Percentiles rank a stretch among this genome's conserved stretches.
These are phyloP conservation scores for Phortica okadai DNA, from an alignment of 2,888 invertebrate genomes.

Conservation along the genomic window DNA sequence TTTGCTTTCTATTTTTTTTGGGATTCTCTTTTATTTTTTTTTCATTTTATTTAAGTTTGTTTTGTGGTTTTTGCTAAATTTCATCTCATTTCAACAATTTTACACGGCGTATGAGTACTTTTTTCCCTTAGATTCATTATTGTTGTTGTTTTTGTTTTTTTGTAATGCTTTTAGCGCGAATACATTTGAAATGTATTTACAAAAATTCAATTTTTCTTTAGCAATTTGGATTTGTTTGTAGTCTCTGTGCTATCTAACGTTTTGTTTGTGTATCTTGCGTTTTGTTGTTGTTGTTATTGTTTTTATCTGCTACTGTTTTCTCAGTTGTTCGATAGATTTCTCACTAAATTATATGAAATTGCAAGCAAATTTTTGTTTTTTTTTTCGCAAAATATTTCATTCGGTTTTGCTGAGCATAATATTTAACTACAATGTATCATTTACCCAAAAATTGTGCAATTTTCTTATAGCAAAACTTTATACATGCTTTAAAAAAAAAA, in stretches of 20 bases:
- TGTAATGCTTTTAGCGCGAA: background rate
- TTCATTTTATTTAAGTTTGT: background rate
- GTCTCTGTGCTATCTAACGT: background rate
- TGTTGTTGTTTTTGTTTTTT: background rate
- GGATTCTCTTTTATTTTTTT: background rate
- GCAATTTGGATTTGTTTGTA: background rate
- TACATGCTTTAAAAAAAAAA: too few relatives aligned
- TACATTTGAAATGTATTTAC: constrained; percentile 6
- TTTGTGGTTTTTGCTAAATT: background rate
- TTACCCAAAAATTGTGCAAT: too few relatives aligned
- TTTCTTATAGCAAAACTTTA: too few relatives aligned
- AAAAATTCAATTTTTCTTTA: background rate
- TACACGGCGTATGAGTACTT: constrained; percentile 1
- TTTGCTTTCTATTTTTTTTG: background rate
- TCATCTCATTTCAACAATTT: background rate
- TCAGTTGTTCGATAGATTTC: constrained; percentile 13
- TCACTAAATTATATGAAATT: background rate
- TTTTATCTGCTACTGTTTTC: background rate
- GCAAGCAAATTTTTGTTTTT: too few relatives aligned
- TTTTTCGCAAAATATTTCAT: too few relatives aligned
- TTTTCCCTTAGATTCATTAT: background rate
- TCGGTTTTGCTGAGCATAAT: too few relatives aligned
- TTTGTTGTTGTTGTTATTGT: background rate
- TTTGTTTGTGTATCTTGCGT: background rate
- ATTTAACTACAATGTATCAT: too few relatives aligned